phyloP scores from a whole-genome alignment of 2,888 invertebrate genomes.

The Crioceris asparagi region DNA sequence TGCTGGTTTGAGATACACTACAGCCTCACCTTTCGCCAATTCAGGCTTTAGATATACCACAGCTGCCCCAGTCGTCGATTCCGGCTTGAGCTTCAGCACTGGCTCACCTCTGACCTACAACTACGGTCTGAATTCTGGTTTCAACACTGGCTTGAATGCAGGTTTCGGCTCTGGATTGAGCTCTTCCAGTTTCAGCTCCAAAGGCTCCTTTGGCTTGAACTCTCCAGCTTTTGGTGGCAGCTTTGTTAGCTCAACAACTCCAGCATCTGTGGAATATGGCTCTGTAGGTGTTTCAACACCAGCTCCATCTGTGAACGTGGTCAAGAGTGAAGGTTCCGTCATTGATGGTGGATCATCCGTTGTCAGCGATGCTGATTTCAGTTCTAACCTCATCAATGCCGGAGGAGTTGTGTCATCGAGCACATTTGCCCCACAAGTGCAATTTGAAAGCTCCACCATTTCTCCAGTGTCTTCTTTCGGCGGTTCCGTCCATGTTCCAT shows the following conservation, averaged over 20 bases:
- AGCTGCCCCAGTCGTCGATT: neutral
- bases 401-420: neutral
- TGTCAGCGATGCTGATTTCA: neutral
- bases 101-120: neutral
- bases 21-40: neutral
- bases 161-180: constrained; percentile 2
- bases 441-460: neutral
- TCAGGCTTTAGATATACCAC: constrained; percentile 4
- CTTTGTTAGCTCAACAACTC: constrained; percentile 1
- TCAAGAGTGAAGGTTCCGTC: neutral
- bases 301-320: neutral
- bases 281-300: no score
- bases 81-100: constrained; percentile 3
- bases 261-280: constrained; percentile 4
- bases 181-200: neutral
- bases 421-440: neutral
- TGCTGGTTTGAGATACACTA: no score
- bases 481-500: no score
- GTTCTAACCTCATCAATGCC: neutral
- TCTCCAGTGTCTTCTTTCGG: no score
- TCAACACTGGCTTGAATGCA: neutral
- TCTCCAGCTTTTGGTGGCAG: constrained; percentile 1
- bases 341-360: no score
- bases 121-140: constrained; percentile 1
- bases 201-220: neutral